Evolutionary conservation across 2,797 vertebrate genomes (phyloP), one percentile per base, ranked within the genome.

Genomic region (Nasua narica): DNA sequence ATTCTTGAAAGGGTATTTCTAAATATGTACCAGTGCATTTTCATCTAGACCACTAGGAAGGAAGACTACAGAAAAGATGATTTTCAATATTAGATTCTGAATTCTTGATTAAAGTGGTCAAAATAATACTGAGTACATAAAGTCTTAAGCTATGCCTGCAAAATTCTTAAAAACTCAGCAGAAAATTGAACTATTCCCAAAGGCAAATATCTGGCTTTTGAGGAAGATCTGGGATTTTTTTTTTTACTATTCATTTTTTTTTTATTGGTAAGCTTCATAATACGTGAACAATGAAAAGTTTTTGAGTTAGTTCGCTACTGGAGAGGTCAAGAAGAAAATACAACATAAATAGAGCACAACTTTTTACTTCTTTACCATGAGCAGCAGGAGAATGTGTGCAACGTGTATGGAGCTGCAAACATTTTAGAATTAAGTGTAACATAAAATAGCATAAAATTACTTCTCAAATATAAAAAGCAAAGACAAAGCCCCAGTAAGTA

Each of bases 21-120:
- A 79, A 52, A 91, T 82, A 52, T 6, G 48, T 48, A 87, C 29
- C 37, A 79, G 14, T 37, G 74, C 14, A n/a, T 91, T 94, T 95
- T 92, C 27, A 72, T 54, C 87, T 94, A 90, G 3, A 54, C n/a
- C 4, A 60, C 3, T 74, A 60, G 25, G 84, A 78, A 89, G 14
- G 46, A 89, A 62, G 7, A 69, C 8, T 78, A 48, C 1, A 54
- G 70, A 76, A 23, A 74, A 79, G 19, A 52, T 62, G 11, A 40
- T 92, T 90, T 96, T 88, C 35, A 72, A 37, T 76, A 74, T 46
- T 90, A 48, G 56, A 86, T 25, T 70, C 43, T 93, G 54, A 94
- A 74, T 82, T 96, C 23, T 77, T 94, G 72, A 70, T 56, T 83
- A 19, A 50, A 54, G 16, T 92, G 35, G 13, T 56, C 23, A 81